These are phyloP conservation scores for Gymnothorax reevesii DNA, from an alignment of 2,797 vertebrate species.

Conservation along the genomic window DNA sequence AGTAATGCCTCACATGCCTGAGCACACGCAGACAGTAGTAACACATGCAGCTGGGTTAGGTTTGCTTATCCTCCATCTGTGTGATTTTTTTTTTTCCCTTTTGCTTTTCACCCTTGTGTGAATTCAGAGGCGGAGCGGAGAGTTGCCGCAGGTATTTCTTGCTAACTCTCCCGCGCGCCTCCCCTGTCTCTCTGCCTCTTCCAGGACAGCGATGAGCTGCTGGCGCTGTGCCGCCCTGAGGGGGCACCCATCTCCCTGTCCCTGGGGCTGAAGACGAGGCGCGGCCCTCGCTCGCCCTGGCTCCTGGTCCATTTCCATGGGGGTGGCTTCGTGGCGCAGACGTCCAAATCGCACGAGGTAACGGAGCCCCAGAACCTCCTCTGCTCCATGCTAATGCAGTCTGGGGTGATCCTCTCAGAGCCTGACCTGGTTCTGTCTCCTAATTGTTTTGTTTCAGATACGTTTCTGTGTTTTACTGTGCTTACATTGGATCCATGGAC, in stretches of 20 bases:
- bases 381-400: no score
- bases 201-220: conserved; percentile 83
- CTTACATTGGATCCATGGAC: no score
- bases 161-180: background rate
- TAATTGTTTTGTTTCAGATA: no score
- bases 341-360: conserved; percentile 91
- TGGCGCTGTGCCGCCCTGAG: conserved; percentile 74
- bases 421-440: no score
- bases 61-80: background rate
- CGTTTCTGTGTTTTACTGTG: no score
- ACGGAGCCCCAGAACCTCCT: no score
- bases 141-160: conserved; percentile 43
- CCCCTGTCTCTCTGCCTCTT: background rate
- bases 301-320: conserved; percentile 88
- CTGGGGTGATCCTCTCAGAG: no score
- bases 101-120: background rate
- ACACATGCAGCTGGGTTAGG: conserved; percentile 41
- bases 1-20: background rate
- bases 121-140: conserved; percentile 39
- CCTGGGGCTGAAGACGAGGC: conserved; percentile 73
- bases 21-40: conserved; percentile 29
- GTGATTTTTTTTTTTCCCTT: background rate
- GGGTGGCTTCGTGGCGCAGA: conserved; percentile 92
- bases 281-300: conserved; percentile 74
- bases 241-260: conserved; percentile 76